These are phyloP conservation scores for Cerceris rybyensis DNA, from an alignment of 2,888 invertebrate genomes.

Conservation along the genomic window DNA sequence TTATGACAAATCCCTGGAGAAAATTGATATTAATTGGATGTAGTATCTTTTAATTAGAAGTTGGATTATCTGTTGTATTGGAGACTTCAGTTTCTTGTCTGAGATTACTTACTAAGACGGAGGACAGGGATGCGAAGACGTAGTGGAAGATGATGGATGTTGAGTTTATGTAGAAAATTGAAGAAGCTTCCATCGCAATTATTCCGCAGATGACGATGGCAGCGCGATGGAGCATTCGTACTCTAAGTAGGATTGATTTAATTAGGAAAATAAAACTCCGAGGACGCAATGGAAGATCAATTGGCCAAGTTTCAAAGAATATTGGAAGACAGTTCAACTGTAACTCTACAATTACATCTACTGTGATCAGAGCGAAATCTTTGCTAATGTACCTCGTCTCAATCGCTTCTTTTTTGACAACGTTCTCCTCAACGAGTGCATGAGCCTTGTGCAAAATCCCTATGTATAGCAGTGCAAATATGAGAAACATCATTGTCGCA, in stretches of 20 bases:
- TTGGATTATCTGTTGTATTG: no score
- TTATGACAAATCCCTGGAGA: constrained; percentile 74
- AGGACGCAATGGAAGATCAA: background rate
- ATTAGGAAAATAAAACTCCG: background rate
- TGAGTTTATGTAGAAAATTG: constrained; percentile 86
- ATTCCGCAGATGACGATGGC: constrained; percentile 85
- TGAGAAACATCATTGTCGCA: constrained; percentile 86
- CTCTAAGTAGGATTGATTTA: constrained; percentile 80
- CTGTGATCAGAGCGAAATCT: no score
- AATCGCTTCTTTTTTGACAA: constrained; percentile 78
- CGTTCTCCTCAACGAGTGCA: constrained; percentile 73
- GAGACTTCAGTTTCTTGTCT: no score
- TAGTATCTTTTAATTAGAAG: background rate
- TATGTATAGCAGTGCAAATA: constrained; percentile 87
- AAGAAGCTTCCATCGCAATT: constrained; percentile 85
- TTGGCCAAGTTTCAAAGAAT: no score
- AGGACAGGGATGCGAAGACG: constrained; percentile 84
- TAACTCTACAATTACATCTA: no score
- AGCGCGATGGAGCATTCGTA: constrained; percentile 85
- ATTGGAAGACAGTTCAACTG: no score
- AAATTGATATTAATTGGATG: background rate
- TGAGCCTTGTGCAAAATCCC: constrained; percentile 84
- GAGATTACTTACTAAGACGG: constrained; percentile 84
- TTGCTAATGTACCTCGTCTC: constrained; percentile 73
- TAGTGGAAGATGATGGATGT: constrained; percentile 85